phyloP scores from a whole-genome alignment of 2,888 invertebrate species.

The Ceratothoa steindachneri region DNA sequence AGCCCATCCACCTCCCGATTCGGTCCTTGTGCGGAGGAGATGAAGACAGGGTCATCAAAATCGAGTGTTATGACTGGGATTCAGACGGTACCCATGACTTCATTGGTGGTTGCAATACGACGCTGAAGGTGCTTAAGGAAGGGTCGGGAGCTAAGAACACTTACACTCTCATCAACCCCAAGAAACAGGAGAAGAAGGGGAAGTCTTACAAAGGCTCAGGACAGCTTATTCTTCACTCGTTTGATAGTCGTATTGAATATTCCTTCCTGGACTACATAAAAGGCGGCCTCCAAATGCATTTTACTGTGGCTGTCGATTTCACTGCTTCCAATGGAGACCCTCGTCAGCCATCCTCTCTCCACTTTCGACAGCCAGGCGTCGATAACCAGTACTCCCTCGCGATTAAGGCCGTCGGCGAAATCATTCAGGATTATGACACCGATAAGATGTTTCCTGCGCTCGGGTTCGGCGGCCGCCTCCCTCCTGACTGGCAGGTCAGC shows the following conservation, averaged over 20 bases:
- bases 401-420: conserved; percentile 54
- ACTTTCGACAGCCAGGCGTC: conserved; percentile 52
- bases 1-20: conserved; percentile 53
- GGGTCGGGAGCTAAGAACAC: conserved; percentile 29
- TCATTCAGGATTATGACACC: conserved; percentile 56
- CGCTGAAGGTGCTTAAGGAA: conserved; percentile 49
- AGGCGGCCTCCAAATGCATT: conserved; percentile 54
- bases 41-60: conserved; percentile 54
- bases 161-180: conserved; percentile 55
- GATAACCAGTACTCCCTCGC: conserved; percentile 56
- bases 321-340: conserved; percentile 53
- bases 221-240: conserved; percentile 54
- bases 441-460: conserved; percentile 56
- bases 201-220: conserved; percentile 57
- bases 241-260: conserved; percentile 49
- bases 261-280: conserved; percentile 58
- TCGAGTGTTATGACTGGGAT: conserved; percentile 58
- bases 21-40: conserved; percentile 55
- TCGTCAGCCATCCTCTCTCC: conserved; percentile 53
- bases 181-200: conserved; percentile 56
- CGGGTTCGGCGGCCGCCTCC: conserved; percentile 56
- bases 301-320: conserved; percentile 53
- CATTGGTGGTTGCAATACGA: conserved; percentile 55
- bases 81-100: conserved; percentile 55
- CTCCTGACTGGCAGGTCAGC: conserved; percentile 55